Conservation (phyloP, 2,888 invertebrate species). For the Lithophane leautieri region DNA sequence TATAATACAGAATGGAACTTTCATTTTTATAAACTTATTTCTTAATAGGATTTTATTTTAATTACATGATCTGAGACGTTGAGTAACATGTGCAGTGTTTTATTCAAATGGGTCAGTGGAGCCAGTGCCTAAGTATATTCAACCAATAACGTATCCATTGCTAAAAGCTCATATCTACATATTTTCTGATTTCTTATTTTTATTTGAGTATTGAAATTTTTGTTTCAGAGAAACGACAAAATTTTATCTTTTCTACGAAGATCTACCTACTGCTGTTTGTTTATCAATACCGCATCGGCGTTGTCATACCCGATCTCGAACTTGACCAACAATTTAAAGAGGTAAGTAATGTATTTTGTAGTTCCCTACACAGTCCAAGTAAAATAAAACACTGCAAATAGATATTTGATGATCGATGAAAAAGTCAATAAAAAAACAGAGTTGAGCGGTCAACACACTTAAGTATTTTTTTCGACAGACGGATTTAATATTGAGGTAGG, state of each 20-base stretch:
- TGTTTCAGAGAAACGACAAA: neutral
- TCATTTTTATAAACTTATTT: slow-evolving; percentile 41
- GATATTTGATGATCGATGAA: slow-evolving; percentile 37
- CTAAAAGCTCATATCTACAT: neutral
- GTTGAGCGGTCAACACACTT: neutral
- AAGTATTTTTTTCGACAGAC: neutral
- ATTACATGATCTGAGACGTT: slow-evolving; percentile 20
- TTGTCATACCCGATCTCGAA: neutral
- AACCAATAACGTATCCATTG: neutral
- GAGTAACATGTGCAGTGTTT: slow-evolving; percentile 24
- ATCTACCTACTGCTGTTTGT: neutral
- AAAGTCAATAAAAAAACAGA: neutral
- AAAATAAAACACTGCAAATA: slow-evolving; percentile 28
- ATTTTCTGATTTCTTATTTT: neutral
- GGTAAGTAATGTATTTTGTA: too few species aligned
- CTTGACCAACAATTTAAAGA: neutral
- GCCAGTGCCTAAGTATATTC: neutral
- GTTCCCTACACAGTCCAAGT: slow-evolving; percentile 1
- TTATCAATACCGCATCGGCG: neutral
- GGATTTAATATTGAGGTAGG: slow-evolving; percentile 7
- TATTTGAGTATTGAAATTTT: neutral
- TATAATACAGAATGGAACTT: slow-evolving; percentile 64
- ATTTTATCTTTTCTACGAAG: neutral
- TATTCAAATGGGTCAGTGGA: neutral
- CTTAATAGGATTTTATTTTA: slow-evolving; percentile 38